Percentiles rank a stretch among this genome's conserved stretches.
These are phyloP conservation scores for Cynaeus angustus DNA, from an alignment of 2,888 invertebrate species.

Conservation along the genomic window DNA sequence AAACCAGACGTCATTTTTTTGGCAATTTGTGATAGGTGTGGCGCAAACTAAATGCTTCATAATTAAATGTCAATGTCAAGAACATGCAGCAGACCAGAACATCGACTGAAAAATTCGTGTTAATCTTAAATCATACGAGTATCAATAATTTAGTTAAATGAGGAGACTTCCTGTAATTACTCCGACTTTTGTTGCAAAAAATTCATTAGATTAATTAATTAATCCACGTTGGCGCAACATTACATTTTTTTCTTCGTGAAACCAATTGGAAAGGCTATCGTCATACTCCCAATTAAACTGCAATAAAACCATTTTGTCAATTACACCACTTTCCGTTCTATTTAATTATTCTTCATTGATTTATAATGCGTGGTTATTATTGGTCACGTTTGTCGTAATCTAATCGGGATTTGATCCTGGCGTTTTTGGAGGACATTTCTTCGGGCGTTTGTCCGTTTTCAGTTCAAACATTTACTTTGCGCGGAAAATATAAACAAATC, in stretches of 20 bases:
- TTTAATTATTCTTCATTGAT: conserved; percentile 30
- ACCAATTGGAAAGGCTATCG: conserved; percentile 31
- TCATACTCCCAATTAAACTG: conserved; percentile 30
- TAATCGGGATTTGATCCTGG: conserved; percentile 11
- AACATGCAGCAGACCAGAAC: conserved; percentile 40
- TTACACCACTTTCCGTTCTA: conserved; percentile 38
- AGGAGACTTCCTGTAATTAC: conserved; percentile 24
- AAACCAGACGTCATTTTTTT: conserved; percentile 32
- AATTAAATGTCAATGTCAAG: conserved; percentile 50
- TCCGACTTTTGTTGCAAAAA: conserved; percentile 27
- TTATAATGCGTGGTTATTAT: conserved; percentile 1
- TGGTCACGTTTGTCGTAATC: conserved; percentile 4
- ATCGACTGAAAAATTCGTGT: conserved; percentile 33
- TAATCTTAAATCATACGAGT: conserved; percentile 10
- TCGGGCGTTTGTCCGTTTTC: conserved; percentile 27
- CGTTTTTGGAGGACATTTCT: conserved; percentile 23
- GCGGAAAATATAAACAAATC: conserved; percentile 39
- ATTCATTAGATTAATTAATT: conserved; percentile 20
- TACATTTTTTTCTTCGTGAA: conserved; percentile 24
- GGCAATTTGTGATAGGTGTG: conserved; percentile 38
- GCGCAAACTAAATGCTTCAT: conserved; percentile 38
- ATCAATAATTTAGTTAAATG: conserved; percentile 19
- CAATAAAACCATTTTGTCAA: conserved; percentile 37
- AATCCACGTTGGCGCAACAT: conserved; percentile 28
- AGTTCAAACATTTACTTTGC: conserved; percentile 32